Base-by-base conservation (phyloP, 2,888 invertebrate genomes). In the Sericinus montela region DNA sequence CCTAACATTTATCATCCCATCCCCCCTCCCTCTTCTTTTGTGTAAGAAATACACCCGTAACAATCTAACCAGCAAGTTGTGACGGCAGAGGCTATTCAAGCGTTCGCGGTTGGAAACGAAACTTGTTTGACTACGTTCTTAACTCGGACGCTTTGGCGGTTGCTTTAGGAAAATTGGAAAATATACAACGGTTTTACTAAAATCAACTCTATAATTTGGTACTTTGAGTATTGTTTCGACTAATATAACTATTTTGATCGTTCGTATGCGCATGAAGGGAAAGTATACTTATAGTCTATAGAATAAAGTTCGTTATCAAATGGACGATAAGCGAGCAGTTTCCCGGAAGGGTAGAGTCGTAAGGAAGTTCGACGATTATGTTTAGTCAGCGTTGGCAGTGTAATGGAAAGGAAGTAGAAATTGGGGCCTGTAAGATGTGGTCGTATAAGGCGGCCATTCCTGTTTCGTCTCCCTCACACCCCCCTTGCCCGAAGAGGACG, bases 331-430 rank as follows among this genome's bases (percentile, higher is more conserved):
- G 52, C 35, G 64, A 75, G 79, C 75, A 71, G 79, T 77, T 78
- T 64, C 67, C 76, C 82, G 85, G 84, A 87, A 86, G 86, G 87
- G 87, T 85, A 84, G 69, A 85, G 81, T 83, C 87, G 87, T 87
- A 88, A 88, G 88, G 88, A 88, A 88, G 86, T 87, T 85, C 80
- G 77, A 69, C 86, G 87, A 88, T 87, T 88, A 87, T 87, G 87
- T 88, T 85, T 84, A 87, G 87, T 86, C 85, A 85, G 87, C 83
- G 75, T 67, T 80, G 72, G 72, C 75, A 75, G 68, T 62, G 65
- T 66, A 87, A 87, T 87, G 86, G 86, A 83, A 88, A 88, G 87
- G 86, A 88, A 88, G 87, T 85, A 79, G 85, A 74, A 83, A 85
- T 86, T 79, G 83, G 86, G 86, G 82, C 82, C 84, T 82, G 86